Base-by-base conservation (phyloP, 2,888 invertebrate species). In the Clunio marinus region DNA sequence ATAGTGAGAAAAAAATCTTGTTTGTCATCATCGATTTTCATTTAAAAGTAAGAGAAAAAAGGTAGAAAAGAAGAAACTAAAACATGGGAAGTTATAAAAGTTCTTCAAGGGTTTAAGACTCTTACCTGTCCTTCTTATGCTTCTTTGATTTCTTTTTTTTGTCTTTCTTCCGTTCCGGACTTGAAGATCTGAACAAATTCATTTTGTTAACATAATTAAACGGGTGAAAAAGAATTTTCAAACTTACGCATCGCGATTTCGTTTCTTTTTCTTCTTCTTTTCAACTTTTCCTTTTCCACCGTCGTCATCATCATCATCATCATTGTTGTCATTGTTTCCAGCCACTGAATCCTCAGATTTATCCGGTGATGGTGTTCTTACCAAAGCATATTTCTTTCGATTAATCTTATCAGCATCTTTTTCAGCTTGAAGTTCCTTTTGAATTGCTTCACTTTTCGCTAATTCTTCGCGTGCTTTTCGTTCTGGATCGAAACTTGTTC, bases 401-500 rank as follows among this genome's bases (percentile, higher is more conserved):
- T 77, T 74, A 70, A 77, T 74, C 73, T 75, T 74, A 45, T 77
- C 77, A 24, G 76, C 77, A 2, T 81, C 81, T 67, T 80, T 78
- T 72, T 77, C 76, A 2, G 78, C 78, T 72, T 80, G 79, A 73
- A 80, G 77, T 73, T 80, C 77, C 76, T 77, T 76, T 74, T 78
- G 77, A 27, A 77, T 70, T 28, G 80, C 81, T 70, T 77, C 76
- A 72, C 79, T 78, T 75, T 80, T 77, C 72, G 81, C 77, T 70
- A 80, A 73, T 69, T 80, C 79, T 73, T 82, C 81, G 74, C 80
- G 81, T 70, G 81, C 80, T 73, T 80, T 80, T 58, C 89, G 82
- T 78, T 91, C 89, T 2, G 91, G 87, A 80, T 94, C 93, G 77
- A 96, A 85, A 76, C 94, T 93, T 75, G 91, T 89, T 71, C 96